Base-by-base conservation (phyloP, 2,113 vertebrate species). In the Clinocottus analis region DNA sequence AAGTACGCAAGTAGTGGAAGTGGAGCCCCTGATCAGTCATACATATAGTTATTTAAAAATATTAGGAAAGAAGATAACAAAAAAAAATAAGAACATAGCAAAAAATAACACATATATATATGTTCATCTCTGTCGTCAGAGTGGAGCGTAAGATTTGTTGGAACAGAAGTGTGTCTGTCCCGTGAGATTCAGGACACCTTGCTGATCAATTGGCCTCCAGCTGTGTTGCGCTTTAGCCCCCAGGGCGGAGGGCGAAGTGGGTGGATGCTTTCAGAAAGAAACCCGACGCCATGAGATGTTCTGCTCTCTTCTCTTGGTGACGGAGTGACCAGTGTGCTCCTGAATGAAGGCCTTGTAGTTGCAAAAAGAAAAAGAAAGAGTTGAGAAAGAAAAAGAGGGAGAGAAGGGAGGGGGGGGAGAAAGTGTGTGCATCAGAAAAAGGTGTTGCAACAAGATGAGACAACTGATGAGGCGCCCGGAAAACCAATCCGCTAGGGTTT, bases 401-500 rank as follows among this genome's bases (percentile, higher is more conserved):
- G 16, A 27, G 23, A 49, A n/a, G n/a, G n/a, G 11, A 56, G 35
- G 3, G 31, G 21, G 23, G 21, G 12, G 12, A 62, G 49, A 67
- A 47, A 59, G 29, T 29, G 27, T n/a, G 51, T 6, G 10, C 43
- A 71, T 80, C 33, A 65, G 16, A 70, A 41, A 77, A 60, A 49
- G 47, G 72, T 71, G 53, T 65, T 33, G 72, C 72, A 60, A 62
- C 61, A 75, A 83, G 66, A 80, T 43, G 59, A 83, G 85, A 55
- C 72, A 68, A 23, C 53, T 64, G 72, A 83, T 64, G 74, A 68
- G 60, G 64, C 13, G 10, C 39, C 53, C 23, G 61, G 39, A 82
- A 77, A 88, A 80, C 43, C 79, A 83, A 83, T 80, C 63, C 16
- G 12, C 62, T 12, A 66, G 51, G 68, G 41, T 77, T 73, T 77